Percentiles rank a stretch among this genome's conserved stretches.
Evolutionary conservation across 2,888 invertebrate genomes (phyloP).

Genomic region (Parnassius apollo): DNA sequence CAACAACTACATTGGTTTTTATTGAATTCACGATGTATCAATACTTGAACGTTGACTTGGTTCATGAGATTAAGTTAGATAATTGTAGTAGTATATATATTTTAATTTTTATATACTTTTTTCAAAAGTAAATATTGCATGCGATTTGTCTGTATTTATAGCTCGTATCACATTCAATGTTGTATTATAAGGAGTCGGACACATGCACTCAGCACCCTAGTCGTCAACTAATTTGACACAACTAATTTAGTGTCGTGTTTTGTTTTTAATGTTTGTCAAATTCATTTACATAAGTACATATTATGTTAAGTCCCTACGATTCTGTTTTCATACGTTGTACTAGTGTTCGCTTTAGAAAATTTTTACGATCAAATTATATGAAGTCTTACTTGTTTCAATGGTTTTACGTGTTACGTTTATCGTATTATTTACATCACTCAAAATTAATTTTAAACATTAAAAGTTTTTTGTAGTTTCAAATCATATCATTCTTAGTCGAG

Average conservation of each 20-base stretch:
- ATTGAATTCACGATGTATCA: background rate
- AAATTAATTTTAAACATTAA: too few relatives aligned
- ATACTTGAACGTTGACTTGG: slow-evolving; percentile 16
- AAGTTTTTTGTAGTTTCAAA: background rate
- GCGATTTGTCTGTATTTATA: slow-evolving; percentile 44
- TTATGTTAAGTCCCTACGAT: background rate
- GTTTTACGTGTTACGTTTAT: too few relatives aligned
- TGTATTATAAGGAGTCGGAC: slow-evolving; percentile 39
- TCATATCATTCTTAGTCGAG: background rate
- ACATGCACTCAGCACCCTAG: slow-evolving; percentile 62
- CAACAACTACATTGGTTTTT: too few relatives aligned
- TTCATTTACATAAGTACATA: slow-evolving; percentile 10
- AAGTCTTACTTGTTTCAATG: too few relatives aligned
- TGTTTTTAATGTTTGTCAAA: slow-evolving; percentile 28
- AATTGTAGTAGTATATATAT: slow-evolving; percentile 1
- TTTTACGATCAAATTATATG: background rate
- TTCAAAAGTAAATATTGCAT: slow-evolving; percentile 55
- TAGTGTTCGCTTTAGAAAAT: background rate
- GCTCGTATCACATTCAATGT: slow-evolving; percentile 34
- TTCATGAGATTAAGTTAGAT: slow-evolving; percentile 5
- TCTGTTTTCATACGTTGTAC: background rate
- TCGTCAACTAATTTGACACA: slow-evolving; percentile 62
- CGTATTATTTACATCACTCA: too few relatives aligned
- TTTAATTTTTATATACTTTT: slow-evolving; percentile 26
- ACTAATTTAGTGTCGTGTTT: slow-evolving; percentile 51